Evolutionary conservation across 2,888 invertebrate genomes (phyloP).

Genomic region (Lasioglossum pauxillum): DNA sequence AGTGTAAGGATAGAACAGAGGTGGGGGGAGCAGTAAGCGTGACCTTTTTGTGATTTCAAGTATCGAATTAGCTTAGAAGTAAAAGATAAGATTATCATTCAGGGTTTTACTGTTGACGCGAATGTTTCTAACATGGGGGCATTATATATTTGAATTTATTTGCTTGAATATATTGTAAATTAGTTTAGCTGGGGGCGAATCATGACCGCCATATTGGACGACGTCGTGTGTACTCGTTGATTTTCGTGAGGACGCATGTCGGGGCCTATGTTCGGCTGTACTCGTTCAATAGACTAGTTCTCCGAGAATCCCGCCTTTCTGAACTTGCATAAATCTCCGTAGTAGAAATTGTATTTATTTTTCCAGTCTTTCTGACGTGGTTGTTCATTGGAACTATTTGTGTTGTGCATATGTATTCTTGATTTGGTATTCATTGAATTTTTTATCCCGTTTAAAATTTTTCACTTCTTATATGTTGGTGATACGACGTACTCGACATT

Average conservation of each 20-base stretch:
- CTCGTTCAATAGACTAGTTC: conserved; percentile 70
- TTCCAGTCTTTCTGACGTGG: background rate
- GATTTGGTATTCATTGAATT: conserved; percentile 8
- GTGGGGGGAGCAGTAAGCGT: conserved; percentile 28
- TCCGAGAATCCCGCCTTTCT: conserved; percentile 66
- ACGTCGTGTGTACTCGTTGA: conserved; percentile 74
- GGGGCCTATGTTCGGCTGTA: conserved; percentile 76
- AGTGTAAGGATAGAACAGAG: background rate
- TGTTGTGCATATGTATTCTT: conserved; percentile 31
- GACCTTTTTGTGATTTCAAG: conserved; percentile 20
- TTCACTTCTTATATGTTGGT: conserved; percentile 19
- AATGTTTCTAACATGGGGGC: background rate
- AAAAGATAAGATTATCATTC: background rate
- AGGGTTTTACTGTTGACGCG: background rate
- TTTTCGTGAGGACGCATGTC: conserved; percentile 70
- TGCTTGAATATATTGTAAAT: conserved; percentile 19
- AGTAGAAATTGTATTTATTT: conserved; percentile 22
- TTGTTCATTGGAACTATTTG: conserved; percentile 12
- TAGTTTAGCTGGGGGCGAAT: conserved; percentile 31
- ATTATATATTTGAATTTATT: conserved; percentile 10
- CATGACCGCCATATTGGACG: conserved; percentile 54
- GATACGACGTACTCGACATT: conserved; percentile 16
- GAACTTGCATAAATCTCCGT: conserved; percentile 25
- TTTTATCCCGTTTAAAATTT: background rate
- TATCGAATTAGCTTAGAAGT: background rate